Base-by-base conservation (phyloP, 2,113 vertebrate genomes). In the Amia ocellicauda region DNA sequence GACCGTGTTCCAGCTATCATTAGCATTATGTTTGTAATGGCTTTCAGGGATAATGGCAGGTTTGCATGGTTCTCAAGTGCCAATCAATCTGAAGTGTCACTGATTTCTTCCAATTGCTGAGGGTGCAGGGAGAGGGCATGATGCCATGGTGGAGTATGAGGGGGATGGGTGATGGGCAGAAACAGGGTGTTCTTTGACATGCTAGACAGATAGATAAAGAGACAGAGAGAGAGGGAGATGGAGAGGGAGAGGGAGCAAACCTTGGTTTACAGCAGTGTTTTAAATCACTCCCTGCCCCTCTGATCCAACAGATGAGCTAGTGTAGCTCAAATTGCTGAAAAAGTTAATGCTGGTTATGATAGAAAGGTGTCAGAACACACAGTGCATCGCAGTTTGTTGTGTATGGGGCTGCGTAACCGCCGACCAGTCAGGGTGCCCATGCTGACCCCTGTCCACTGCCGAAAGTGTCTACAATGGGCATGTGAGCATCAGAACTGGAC, bases 121-220 rank as follows among this genome's bases (percentile, higher is more conserved):
- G 31, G 5, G 11, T 5, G 20, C 47, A 50, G 16, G 47, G 20
- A 7, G 20, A 50, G 47, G 47, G 47, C 47, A 17, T 1, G 20
- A 13, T 5, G 9, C 7, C 7, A 50, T 17, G 9, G 3, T 7
- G 47, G 47, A 7, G 8, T 7, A 8, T 19, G 20, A 16, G 17
- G 2, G 16, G 16, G 47, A 8, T 2, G 16, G 20, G 16, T 8
- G 17, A 50, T 5, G 17, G 17, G 16, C 17, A 2, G 16, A 16
- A 7, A 1, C 3, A 50, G 20, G 74, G 80, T 57, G 67, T 79
- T 78, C 50, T 80, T 84, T 77, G 79, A 80, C 10, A 42, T 58
- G 42, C 4, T 3, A 36, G 4, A 28, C 26, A 22, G 26, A 78
- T 45, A 2, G 23, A 16, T 2, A 7, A 16, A 23, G 29, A 29